Conservation (phyloP, 2,113 vertebrate genomes). For the Saguinus midas region DNA sequence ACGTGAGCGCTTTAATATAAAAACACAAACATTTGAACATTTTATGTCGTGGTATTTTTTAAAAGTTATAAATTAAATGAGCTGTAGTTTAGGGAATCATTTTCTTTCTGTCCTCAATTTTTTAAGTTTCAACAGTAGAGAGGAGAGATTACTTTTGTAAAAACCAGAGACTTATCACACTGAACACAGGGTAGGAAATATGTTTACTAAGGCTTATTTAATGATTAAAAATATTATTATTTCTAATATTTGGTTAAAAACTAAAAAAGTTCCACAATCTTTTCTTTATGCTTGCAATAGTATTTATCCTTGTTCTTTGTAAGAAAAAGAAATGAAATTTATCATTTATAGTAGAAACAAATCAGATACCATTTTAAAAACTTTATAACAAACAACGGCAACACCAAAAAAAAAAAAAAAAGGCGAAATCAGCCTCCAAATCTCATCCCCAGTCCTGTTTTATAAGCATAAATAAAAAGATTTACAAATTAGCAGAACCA, state of each 20-base stretch:
- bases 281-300: neutral
- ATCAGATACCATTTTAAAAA: neutral
- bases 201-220: neutral
- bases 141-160: neutral
- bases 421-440: neutral
- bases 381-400: neutral
- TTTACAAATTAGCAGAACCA: neutral
- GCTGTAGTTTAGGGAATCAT: neutral
- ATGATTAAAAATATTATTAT: neutral
- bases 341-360: neutral
- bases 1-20: neutral
- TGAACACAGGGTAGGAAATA: neutral
- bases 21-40: neutral
- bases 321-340: neutral
- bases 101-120: neutral
- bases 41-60: neutral
- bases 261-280: neutral
- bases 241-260: conserved; percentile 1
- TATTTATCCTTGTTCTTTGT: neutral
- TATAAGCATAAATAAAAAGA: neutral
- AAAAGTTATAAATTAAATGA: conserved; percentile 12
- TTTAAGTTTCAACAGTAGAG: neutral
- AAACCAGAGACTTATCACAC: neutral
- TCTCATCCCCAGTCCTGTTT: neutral
- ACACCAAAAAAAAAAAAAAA: neutral